Percentiles rank a stretch among this genome's conserved stretches.
Conservation (phyloP, 2,797 vertebrate genomes). For the Orientallactaga sibirica region DNA sequence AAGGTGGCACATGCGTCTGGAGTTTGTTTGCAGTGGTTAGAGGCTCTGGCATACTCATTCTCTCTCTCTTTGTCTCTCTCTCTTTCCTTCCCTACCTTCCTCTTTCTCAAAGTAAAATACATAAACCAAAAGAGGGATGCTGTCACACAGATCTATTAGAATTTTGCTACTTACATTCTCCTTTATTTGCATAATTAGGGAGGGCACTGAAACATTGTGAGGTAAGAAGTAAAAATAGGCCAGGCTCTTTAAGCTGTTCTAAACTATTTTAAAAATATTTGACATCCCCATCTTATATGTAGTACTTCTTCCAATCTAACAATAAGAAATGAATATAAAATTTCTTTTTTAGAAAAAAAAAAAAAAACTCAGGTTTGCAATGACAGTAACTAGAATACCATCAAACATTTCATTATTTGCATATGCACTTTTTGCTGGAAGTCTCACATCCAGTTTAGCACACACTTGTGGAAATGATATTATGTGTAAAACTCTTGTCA, state of each 20-base stretch:
- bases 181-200: neutral
- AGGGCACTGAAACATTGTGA: neutral
- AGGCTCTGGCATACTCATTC: too few relatives aligned
- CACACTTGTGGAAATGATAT: neutral
- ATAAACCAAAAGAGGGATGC: neutral
- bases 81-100: too few relatives aligned
- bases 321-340: neutral
- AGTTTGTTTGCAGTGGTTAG: too few relatives aligned
- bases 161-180: neutral
- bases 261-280: neutral
- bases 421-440: neutral
- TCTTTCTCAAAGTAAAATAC: too few relatives aligned
- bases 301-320: neutral
- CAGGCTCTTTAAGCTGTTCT: neutral
- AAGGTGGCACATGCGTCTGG: too few relatives aligned
- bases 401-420: neutral
- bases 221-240: neutral
- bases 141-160: neutral
- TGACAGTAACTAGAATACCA: neutral
- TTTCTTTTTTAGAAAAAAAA: neutral
- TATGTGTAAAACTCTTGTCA: neutral
- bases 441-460: slow-evolving; percentile 25
- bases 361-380: neutral
- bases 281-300: neutral
- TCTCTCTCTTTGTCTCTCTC: too few relatives aligned